phyloP scores from a whole-genome alignment of 1,140 invertebrate species.

The Platyscapa corneri region DNA sequence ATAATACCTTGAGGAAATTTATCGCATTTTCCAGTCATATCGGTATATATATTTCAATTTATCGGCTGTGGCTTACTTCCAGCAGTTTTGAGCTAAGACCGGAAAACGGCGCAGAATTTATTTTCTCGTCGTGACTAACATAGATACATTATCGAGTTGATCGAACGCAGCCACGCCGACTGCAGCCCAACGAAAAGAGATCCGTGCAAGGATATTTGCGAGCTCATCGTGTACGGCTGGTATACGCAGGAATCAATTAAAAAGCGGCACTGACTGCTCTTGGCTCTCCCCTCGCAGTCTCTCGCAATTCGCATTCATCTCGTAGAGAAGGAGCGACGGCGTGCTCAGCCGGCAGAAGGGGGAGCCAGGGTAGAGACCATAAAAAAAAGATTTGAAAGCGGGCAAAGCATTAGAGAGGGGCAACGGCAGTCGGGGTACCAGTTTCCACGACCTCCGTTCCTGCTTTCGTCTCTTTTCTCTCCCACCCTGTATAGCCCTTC shows the following conservation, averaged over 20 bases:
- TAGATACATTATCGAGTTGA: neutral
- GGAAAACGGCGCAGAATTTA: too few species aligned
- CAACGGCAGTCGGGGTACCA: constrained; percentile 1
- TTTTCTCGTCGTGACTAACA: neutral
- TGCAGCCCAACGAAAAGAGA: neutral
- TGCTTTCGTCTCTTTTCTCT: neutral
- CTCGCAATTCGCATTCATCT: neutral
- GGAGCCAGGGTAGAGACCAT: neutral
- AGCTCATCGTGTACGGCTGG: neutral
- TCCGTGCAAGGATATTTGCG: neutral
- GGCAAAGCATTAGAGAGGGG: neutral
- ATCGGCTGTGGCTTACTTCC: too few species aligned
- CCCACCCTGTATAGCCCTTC: neutral
- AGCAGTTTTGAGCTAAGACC: too few species aligned
- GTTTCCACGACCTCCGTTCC: constrained; percentile 42
- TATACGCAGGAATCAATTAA: constrained; percentile 25
- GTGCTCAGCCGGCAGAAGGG: too few species aligned
- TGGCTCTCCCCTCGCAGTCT: neutral
- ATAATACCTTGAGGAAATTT: neutral
- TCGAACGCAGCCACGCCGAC: too few species aligned
- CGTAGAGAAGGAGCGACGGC: neutral
- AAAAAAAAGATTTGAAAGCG: neutral
- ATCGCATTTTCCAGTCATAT: neutral
- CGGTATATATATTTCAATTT: too few species aligned
- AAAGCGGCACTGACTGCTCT: neutral